These are phyloP conservation scores for Saturnia japonica DNA, from an alignment of 2,888 invertebrate genomes.

Conservation along the genomic window DNA sequence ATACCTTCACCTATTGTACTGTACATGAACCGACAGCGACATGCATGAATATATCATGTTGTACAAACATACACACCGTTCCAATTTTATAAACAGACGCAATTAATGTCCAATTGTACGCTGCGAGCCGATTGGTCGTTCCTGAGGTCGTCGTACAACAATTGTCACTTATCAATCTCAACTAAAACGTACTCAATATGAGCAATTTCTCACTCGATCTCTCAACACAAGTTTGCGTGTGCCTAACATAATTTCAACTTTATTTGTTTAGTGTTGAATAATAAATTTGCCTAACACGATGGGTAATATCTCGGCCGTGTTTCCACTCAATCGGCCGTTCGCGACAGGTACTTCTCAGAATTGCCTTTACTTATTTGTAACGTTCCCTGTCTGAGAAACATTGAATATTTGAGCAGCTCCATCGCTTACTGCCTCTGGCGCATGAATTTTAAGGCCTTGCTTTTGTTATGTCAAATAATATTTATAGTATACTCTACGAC, in stretches of 20 bases:
- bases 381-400: conserved; percentile 54
- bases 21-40: conserved; percentile 14
- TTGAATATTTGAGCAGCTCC: conserved; percentile 60
- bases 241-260: conserved; percentile 24
- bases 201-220: conserved; percentile 23
- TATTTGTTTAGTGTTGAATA: conserved; percentile 34
- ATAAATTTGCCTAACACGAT: conserved; percentile 45
- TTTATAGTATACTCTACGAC: conserved; percentile 1
- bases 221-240: conserved; percentile 27
- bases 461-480: conserved; percentile 24
- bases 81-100: conserved; percentile 69
- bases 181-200: conserved; percentile 46
- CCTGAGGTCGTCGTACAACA: conserved; percentile 48
- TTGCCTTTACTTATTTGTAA: conserved; percentile 56
- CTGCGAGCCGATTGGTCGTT: conserved; percentile 45
- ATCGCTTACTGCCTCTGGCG: conserved; percentile 33
- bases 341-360: conserved; percentile 67
- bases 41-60: conserved; percentile 20
- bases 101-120: conserved; percentile 73
- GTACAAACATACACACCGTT: conserved; percentile 33
- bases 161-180: conserved; percentile 72
- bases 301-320: conserved; percentile 39
- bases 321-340: conserved; percentile 52
- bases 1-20: conserved; percentile 10
- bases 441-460: conserved; percentile 29